These are phyloP conservation scores for Thaumetopoea pityocampa DNA, from an alignment of 1,140 invertebrate genomes.

Conservation along the genomic window DNA sequence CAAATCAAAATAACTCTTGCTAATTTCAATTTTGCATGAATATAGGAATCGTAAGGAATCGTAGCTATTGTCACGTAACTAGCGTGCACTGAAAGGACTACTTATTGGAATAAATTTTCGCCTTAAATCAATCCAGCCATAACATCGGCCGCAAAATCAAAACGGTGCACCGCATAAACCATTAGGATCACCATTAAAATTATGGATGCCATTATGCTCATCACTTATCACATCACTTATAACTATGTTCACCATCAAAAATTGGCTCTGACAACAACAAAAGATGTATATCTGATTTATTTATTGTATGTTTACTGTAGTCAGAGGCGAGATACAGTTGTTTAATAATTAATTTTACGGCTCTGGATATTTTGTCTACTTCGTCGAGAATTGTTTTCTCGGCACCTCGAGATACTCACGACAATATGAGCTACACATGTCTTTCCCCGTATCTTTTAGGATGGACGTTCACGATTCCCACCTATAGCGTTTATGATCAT, in stretches of 20 bases:
- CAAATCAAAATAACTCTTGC: no score
- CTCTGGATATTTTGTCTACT: no score
- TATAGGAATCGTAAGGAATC: no score
- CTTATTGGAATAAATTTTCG: conserved; percentile 7
- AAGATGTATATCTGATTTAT: conserved; percentile 23
- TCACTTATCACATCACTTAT: no score
- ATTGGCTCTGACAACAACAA: conserved; percentile 17
- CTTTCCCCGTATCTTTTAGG: no score
- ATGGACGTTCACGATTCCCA: no score
- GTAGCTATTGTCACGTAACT: no score
- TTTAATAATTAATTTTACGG: not conserved
- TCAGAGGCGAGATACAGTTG: conserved; percentile 1
- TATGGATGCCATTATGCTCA: conserved; percentile 10
- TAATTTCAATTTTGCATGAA: no score
- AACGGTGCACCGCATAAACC: conserved; percentile 12
- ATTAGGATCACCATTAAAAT: conserved; percentile 15
- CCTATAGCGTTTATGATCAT: no score
- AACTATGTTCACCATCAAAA: conserved; percentile 19
- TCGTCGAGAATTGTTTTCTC: not conserved
- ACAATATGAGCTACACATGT: no score
- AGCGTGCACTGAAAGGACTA: no score
- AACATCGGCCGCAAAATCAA: not conserved
- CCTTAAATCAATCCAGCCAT: conserved; percentile 6
- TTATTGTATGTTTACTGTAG: conserved; percentile 17
- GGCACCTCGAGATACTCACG: no score